Percentiles rank a stretch among this genome's conserved stretches.
These are phyloP conservation scores for Hydropsyche tenuis DNA, from an alignment of 1,140 invertebrate species.

Conservation along the genomic window DNA sequence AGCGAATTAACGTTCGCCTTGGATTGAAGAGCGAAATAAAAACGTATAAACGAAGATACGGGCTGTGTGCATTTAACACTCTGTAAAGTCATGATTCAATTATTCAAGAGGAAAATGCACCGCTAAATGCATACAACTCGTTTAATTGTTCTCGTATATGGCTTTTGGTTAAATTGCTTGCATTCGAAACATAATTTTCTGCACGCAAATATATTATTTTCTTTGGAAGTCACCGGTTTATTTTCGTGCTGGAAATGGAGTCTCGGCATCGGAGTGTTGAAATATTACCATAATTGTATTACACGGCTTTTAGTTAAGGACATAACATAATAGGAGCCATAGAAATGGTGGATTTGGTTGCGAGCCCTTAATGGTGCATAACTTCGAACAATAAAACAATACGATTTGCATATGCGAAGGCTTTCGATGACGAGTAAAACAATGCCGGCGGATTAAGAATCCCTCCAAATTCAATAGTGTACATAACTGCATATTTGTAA, in stretches of 20 bases:
- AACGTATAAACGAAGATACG: background rate
- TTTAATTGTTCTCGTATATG: constrained; percentile 21
- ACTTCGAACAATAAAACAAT: constrained; percentile 17
- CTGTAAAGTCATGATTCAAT: constrained; percentile 36
- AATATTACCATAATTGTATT: constrained; percentile 17
- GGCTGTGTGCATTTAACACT: constrained; percentile 5
- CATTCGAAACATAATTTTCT: background rate
- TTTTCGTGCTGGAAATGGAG: background rate
- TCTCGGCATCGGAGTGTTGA: background rate
- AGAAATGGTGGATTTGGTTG: background rate
- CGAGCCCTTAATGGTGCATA: constrained; percentile 12
- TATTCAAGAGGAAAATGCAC: constrained; percentile 28
- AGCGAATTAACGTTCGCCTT: background rate
- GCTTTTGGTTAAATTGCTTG: constrained; percentile 1
- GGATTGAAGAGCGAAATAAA: background rate
- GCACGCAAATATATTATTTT: background rate
- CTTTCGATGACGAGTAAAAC: background rate
- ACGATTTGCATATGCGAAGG: constrained; percentile 7
- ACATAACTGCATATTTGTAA: too few species aligned
- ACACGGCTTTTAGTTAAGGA: constrained; percentile 16
- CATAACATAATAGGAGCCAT: background rate
- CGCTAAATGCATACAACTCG: constrained; percentile 26
- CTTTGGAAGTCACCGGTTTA: too few species aligned
- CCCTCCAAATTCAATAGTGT: too few species aligned
- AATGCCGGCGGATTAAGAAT: background rate